Percentiles rank a stretch among this genome's conserved stretches.
phyloP scores from a whole-genome alignment of 1,140 invertebrate genomes.

The Bombus ignitus region DNA sequence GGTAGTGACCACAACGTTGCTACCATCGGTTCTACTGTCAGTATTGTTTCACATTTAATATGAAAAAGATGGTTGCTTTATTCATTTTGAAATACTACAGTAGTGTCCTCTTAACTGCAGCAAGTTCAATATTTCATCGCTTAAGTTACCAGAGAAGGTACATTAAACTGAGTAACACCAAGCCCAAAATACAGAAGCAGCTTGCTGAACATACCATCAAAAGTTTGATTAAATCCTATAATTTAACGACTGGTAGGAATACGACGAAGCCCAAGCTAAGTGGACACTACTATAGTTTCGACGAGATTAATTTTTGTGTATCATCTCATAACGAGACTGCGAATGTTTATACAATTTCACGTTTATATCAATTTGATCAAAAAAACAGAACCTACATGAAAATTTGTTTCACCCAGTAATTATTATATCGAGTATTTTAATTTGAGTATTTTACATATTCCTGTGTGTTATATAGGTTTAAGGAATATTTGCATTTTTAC shows the following conservation, averaged over 20 bases:
- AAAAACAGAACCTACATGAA: too few relatives aligned
- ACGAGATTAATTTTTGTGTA: too few relatives aligned
- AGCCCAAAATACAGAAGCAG: not conserved
- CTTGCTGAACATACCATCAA: too few relatives aligned
- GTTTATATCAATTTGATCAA: too few relatives aligned
- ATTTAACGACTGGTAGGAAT: not conserved
- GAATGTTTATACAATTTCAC: too few relatives aligned
- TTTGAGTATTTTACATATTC: too few relatives aligned
- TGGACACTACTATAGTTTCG: not conserved
- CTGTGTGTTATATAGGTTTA: too few relatives aligned
- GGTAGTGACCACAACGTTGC: not conserved
- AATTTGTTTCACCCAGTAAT: too few relatives aligned
- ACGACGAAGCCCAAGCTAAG: not conserved
- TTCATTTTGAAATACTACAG: not conserved
- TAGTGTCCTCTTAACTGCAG: not conserved
- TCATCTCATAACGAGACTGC: too few relatives aligned
- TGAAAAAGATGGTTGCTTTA: not conserved
- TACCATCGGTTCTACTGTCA: not conserved
- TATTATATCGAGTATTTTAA: too few relatives aligned
- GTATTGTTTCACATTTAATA: not conserved
- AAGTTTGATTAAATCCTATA: not conserved
- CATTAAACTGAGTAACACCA: too few relatives aligned
- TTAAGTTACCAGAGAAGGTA: not conserved
- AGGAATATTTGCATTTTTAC: too few relatives aligned
- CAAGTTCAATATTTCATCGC: not conserved